Percentiles rank a stretch among this genome's conserved stretches.
Evolutionary conservation across 2,113 vertebrate species (phyloP).

Genomic region (Mustelus asterias): DNA sequence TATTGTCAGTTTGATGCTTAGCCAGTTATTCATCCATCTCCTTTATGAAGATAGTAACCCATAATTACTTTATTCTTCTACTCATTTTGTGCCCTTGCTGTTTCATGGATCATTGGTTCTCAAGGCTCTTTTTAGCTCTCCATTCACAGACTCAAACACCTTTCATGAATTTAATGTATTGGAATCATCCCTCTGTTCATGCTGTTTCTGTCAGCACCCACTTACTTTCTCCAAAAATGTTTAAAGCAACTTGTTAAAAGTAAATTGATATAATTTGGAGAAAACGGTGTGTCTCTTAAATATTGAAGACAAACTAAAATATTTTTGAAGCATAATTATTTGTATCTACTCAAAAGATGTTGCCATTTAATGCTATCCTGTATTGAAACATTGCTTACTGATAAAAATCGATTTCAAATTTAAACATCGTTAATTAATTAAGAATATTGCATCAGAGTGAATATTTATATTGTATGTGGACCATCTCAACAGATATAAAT

Average conservation of each 20-base stretch:
- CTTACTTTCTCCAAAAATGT: neutral
- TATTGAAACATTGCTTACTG: neutral
- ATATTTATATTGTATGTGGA: neutral
- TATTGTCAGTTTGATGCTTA: neutral
- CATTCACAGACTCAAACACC: neutral
- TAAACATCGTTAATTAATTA: neutral
- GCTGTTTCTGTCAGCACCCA: neutral
- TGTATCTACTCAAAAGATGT: neutral
- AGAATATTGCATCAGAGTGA: neutral
- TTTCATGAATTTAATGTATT: neutral
- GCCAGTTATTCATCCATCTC: neutral
- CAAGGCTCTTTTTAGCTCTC: neutral
- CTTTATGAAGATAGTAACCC: neutral
- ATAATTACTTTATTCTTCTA: neutral
- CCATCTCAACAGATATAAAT: neutral
- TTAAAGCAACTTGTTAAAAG: neutral
- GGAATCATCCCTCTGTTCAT: neutral
- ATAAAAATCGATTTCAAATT: neutral
- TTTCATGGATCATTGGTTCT: neutral
- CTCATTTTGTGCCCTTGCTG: neutral
- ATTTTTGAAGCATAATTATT: neutral
- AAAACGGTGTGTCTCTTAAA: neutral
- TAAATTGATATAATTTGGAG: neutral
- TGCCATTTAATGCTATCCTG: neutral
- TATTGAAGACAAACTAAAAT: neutral